Percentiles rank a stretch among this genome's conserved stretches.
These are phyloP conservation scores for Diaprepes abbreviatus DNA, from an alignment of 2,888 invertebrate species.

Conservation along the genomic window DNA sequence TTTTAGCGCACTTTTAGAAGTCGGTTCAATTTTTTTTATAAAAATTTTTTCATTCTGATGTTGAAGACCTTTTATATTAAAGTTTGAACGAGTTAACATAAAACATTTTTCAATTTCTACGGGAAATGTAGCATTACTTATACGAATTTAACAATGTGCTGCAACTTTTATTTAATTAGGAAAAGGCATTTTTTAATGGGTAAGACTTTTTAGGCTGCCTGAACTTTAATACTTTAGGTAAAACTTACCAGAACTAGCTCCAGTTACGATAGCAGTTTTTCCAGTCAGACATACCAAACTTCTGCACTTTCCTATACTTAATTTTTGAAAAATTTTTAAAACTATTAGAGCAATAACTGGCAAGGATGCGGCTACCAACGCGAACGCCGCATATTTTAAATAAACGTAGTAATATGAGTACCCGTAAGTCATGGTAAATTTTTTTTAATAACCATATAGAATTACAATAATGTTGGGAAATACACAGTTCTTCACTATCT, in stretches of 20 bases:
- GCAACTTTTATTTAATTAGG: no score
- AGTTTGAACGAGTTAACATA: no score
- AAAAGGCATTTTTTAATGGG: no score
- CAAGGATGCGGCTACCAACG: conserved; percentile 54
- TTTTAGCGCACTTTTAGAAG: no score
- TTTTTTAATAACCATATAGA: background rate
- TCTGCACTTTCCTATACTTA: conserved; percentile 58
- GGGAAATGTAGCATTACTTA: no score
- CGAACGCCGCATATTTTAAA: conserved; percentile 58
- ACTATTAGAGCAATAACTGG: conserved; percentile 57
- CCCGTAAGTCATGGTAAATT: conserved; percentile 42
- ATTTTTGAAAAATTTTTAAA: conserved; percentile 59
- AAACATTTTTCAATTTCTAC: no score
- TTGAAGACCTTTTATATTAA: no score
- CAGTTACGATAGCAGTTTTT: conserved; percentile 62
- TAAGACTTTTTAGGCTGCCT: no score
- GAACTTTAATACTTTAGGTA: no score
- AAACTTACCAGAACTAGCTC: conserved; percentile 59
- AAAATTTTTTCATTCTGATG: no score
- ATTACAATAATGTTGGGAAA: background rate
- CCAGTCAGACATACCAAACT: conserved; percentile 61
- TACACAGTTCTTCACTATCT: background rate
- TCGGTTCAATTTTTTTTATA: no score
- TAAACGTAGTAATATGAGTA: conserved; percentile 54
- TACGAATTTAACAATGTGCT: no score